These are phyloP conservation scores for Caenorhabditis sp. DNA, from an alignment of 2,888 invertebrate genomes.

Conservation along the genomic window DNA sequence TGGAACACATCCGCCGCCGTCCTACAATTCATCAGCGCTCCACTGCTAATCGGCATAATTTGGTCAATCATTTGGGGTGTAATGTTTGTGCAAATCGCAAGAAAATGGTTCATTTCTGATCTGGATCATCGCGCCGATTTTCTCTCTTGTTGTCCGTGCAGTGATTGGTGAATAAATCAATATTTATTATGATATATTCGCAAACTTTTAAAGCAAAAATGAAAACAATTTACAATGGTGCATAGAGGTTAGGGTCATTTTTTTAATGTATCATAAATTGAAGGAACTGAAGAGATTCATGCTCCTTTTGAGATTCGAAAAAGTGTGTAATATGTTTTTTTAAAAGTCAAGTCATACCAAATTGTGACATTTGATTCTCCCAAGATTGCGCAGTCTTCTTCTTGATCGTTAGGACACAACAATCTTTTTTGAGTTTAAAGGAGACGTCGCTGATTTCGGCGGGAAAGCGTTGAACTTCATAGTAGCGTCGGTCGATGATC, in stretches of 20 bases:
- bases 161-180: slow-evolving; percentile 36
- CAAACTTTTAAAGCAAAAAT: neutral
- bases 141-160: slow-evolving; percentile 53
- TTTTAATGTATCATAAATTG: neutral
- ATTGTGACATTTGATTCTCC: slow-evolving; percentile 52
- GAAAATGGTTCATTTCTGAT: slow-evolving; percentile 70
- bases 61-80: slow-evolving; percentile 75
- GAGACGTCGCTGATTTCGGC: slow-evolving; percentile 45
- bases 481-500: slow-evolving; percentile 49
- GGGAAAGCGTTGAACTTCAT: slow-evolving; percentile 49
- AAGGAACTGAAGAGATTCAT: no score
- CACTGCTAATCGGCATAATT: slow-evolving; percentile 74
- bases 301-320: neutral
- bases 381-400: slow-evolving; percentile 50
- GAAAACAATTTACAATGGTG: neutral
- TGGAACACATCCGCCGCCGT: slow-evolving; percentile 72
- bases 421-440: slow-evolving; percentile 54
- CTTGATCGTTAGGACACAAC: slow-evolving; percentile 46
- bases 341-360: slow-evolving; percentile 38
- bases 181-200: neutral
- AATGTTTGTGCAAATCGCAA: slow-evolving; percentile 73
- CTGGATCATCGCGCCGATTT: slow-evolving; percentile 49
- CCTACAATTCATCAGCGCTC: slow-evolving; percentile 71
- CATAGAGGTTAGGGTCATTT: neutral
- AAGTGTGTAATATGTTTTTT: no score